Evolutionary conservation across 2,113 vertebrate species (phyloP).

Genomic region (Strix uralensis): DNA sequence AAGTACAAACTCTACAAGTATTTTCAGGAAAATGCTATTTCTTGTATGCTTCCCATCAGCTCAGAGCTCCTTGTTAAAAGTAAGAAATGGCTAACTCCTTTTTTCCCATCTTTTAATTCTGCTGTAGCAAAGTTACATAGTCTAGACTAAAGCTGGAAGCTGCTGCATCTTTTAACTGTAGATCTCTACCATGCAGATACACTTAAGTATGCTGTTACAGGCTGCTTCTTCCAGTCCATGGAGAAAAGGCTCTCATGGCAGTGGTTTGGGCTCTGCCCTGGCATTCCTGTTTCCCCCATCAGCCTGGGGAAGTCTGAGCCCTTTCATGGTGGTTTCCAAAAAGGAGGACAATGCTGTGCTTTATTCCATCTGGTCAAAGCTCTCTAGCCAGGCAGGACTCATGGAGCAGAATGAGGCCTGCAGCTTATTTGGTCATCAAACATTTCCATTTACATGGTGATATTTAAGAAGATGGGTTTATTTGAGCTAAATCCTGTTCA

Average conservation of each 20-base stretch:
- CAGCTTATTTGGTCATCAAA: neutral
- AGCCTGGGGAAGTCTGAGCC: neutral
- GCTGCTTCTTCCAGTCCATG: neutral
- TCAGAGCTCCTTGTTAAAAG: neutral
- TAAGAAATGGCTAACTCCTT: neutral
- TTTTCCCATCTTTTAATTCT: neutral
- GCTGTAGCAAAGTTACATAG: neutral
- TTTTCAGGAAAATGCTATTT: neutral
- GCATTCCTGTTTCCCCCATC: accelerated
- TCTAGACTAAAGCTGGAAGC: neutral
- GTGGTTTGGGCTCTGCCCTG: neutral
- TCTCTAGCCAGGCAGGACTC: neutral
- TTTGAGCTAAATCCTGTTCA: neutral
- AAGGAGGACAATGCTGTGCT: neutral
- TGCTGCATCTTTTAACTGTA: neutral
- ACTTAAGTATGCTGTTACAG: neutral
- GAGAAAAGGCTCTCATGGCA: neutral
- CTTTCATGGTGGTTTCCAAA: neutral
- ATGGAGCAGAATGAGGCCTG: neutral
- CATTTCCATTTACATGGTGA: neutral
- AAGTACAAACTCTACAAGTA: neutral
- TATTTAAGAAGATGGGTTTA: neutral
- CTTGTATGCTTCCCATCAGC: neutral
- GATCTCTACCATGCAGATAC: neutral
- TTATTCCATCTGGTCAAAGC: neutral